Base-by-base conservation (phyloP, 2,888 invertebrate species). In the Drosophila setosimentum region DNA sequence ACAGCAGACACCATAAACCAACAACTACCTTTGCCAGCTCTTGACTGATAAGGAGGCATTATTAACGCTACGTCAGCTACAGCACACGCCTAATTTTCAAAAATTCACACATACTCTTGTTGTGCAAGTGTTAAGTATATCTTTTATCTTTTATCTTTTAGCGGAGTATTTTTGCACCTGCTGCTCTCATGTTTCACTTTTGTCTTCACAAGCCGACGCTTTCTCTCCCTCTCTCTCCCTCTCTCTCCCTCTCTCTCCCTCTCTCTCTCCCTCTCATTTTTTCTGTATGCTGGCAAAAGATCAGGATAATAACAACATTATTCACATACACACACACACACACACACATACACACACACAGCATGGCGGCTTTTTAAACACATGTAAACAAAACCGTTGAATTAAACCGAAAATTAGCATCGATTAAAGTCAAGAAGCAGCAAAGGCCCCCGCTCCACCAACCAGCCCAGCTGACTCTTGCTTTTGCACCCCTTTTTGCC, bases 381-480 rank as follows among this genome's bases (percentile, higher is more conserved):
- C 83, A 80, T 85, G 85, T 89, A 89, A 85, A 85, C 85, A 85
- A 87, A 88, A 88, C 85, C 90, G 88, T 89, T 85, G 85, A 85
- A 89, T 90, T 89, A 89, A 85, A 85, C 85, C 90, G 78, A 88
- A 85, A 85, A 85, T 85, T 85, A 89, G 85, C 85, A 85, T 85
- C 90, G 85, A 85, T 85, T 85, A 90, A 85, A 89, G 90, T 78
- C 85, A 85, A 85, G 90, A 90, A 86, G 86, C 63, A 53, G 58
- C 57, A 60, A 71, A 60, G 21, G 18, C 18, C 18, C 35, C 35
- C 18, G 33, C 35, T 18, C 35, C 30, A 45, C 65, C 24, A 13
- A 45, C 55, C 60, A 21, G 1, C n/a, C 13, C 27, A 13, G 8
- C 66, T 24, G 45, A 45, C 24, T 24, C 53, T 33, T 2, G 27